phyloP scores from a whole-genome alignment of 1,140 invertebrate genomes.

The Parapsyche elsis region DNA sequence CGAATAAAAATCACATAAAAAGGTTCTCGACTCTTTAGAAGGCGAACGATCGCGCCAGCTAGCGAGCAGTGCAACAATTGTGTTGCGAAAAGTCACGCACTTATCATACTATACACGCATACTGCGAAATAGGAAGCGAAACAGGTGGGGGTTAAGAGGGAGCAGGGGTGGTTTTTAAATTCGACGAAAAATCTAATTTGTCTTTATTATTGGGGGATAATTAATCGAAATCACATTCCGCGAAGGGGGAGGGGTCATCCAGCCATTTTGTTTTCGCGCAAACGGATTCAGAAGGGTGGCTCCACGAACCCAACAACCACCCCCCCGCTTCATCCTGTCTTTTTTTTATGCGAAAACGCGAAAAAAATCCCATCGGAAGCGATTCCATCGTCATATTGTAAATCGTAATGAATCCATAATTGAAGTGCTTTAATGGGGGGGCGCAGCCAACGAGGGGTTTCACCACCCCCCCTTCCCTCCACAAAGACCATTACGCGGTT shows the following conservation, averaged over 20 bases:
- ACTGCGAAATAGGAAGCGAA: no score
- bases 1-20: slow-evolving; percentile 12
- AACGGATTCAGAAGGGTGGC: slow-evolving; percentile 25
- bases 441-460: neutral
- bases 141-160: no score
- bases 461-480: neutral
- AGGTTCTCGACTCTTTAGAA: no score
- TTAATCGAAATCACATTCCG: slow-evolving; percentile 43
- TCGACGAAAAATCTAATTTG: slow-evolving; percentile 41
- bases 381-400: slow-evolving; percentile 50
- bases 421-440: slow-evolving; percentile 32
- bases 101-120: no score
- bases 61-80: no score
- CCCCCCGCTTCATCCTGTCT: neutral
- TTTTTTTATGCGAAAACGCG: slow-evolving; percentile 38
- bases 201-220: slow-evolving; percentile 47
- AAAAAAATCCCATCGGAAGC: slow-evolving; percentile 52
- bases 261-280: slow-evolving; percentile 34
- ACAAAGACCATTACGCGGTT: slow-evolving; percentile 19
- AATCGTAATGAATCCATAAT: slow-evolving; percentile 56
- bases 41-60: no score
- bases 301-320: neutral
- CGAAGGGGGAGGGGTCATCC: neutral
- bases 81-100: no score
- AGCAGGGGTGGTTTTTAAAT: no score